phyloP scores from a whole-genome alignment of 2,113 vertebrate species.

The Hemibagrus wyckioides region DNA sequence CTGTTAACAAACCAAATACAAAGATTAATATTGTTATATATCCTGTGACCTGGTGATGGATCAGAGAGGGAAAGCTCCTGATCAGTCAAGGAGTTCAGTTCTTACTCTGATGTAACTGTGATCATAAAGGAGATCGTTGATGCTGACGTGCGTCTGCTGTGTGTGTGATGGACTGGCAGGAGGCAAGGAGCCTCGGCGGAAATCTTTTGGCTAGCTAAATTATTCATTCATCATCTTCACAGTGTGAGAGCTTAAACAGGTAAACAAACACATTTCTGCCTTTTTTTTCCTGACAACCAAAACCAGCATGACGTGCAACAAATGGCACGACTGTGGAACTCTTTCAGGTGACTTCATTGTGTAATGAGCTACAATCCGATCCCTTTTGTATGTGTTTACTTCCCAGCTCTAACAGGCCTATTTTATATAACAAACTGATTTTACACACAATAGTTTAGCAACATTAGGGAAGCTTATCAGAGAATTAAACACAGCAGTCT shows the following conservation, averaged over 20 bases:
- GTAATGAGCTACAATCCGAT: neutral
- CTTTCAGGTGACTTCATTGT: neutral
- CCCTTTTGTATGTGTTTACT: neutral
- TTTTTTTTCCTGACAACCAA: neutral
- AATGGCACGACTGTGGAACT: neutral
- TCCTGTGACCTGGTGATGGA: neutral
- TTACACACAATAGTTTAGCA: neutral
- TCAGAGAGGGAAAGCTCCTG: neutral
- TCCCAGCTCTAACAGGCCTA: neutral
- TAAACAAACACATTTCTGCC: neutral
- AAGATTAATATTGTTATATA: neutral
- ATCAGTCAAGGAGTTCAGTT: neutral
- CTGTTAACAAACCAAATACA: neutral
- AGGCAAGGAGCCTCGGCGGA: neutral
- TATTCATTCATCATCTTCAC: neutral
- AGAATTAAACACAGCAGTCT: neutral
- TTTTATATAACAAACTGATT: neutral
- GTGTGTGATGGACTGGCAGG: neutral
- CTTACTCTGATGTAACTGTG: neutral
- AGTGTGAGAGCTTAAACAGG: neutral
- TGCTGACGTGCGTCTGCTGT: neutral
- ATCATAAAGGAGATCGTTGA: neutral
- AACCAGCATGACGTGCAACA: neutral
- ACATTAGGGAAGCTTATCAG: neutral
- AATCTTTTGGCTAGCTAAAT: constrained; percentile 6